These are phyloP conservation scores for Ectemnius lituratus DNA, from an alignment of 2,888 invertebrate genomes.

Conservation along the genomic window DNA sequence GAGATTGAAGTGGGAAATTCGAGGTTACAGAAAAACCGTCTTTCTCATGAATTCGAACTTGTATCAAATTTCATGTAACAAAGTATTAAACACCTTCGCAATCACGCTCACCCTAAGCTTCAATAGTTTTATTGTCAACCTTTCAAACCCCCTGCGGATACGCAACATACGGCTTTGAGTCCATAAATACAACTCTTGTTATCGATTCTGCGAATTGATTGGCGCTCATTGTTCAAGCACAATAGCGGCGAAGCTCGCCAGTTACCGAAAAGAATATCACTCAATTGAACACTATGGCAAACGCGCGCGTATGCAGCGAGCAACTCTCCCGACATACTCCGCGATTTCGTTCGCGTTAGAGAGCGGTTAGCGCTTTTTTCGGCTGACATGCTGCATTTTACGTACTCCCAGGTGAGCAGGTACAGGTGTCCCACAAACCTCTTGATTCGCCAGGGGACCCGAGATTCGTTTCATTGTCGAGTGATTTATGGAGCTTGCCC, in stretches of 20 bases:
- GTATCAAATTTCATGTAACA: too few species aligned
- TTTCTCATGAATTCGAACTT: too few species aligned
- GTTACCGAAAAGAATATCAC: constrained; percentile 5
- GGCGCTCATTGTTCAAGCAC: background rate
- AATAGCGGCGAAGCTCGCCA: background rate
- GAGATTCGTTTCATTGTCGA: background rate
- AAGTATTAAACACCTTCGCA: background rate
- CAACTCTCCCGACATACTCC: background rate
- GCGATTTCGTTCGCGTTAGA: constrained; percentile 4
- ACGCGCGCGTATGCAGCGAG: too few species aligned
- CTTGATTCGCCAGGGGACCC: background rate
- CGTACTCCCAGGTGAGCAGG: background rate
- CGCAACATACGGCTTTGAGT: constrained; percentile 7
- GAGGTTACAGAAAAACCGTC: too few species aligned
- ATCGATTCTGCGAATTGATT: constrained; percentile 9
- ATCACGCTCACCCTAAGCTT: constrained; percentile 1
- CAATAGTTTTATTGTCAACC: constrained; percentile 7
- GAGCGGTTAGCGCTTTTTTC: background rate
- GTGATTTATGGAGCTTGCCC: background rate
- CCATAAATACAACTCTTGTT: background rate
- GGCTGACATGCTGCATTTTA: background rate
- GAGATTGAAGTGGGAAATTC: too few species aligned
- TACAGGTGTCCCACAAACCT: background rate
- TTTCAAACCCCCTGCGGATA: background rate
- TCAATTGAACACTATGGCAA: background rate